A percentile compares a stretch with the other conserved stretches of the same genome.
Evolutionary conservation across 2,113 vertebrate species (phyloP).

Genomic region (Prietella phreatophila): DNA sequence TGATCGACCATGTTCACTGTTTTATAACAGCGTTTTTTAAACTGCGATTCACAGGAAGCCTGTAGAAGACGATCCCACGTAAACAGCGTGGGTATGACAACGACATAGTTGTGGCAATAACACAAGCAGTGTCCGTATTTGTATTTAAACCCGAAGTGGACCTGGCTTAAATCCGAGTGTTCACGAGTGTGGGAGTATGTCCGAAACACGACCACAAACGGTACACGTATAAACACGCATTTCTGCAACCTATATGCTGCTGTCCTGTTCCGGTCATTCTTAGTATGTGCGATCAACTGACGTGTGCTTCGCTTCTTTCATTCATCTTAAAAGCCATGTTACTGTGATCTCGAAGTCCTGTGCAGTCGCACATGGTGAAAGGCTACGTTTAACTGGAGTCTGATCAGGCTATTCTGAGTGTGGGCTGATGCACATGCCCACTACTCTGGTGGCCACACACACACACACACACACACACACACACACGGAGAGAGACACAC

Average conservation of each 20-base stretch:
- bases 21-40: too few species aligned
- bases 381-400: neutral
- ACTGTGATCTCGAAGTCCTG: neutral
- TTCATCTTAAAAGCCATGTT: conserved; percentile 14
- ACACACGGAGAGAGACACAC: too few species aligned
- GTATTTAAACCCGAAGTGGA: neutral
- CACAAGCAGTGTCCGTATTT: neutral
- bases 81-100: neutral
- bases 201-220: neutral
- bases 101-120: neutral
- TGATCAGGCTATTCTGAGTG: conserved; percentile 7
- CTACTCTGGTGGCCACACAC: neutral
- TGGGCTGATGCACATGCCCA: neutral
- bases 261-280: neutral
- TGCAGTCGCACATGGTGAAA: neutral
- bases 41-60: too few species aligned
- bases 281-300: neutral
- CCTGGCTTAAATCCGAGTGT: neutral
- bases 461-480: neutral
- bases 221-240: neutral
- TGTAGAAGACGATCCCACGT: neutral
- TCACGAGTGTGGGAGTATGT: too few species aligned
- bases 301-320: conserved; percentile 11
- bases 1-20: too few species aligned
- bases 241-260: neutral